Evolutionary conservation across 2,113 vertebrate genomes (phyloP).

Genomic region (Clarias macrocephalus): DNA sequence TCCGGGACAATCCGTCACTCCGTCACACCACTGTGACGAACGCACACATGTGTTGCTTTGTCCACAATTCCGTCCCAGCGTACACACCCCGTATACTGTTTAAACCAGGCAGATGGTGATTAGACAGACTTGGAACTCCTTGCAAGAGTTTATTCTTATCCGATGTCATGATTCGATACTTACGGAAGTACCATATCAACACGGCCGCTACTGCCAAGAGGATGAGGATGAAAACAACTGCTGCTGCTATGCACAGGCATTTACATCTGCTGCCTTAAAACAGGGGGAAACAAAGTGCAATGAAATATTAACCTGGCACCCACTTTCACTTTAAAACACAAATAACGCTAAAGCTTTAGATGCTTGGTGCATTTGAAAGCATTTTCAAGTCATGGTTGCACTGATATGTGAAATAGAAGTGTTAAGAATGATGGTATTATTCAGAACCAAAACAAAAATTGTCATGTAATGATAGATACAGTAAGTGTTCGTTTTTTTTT

Average conservation of each 20-base stretch:
- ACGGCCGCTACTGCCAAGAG: conserved; percentile 35
- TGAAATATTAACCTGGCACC: neutral
- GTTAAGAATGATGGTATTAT: neutral
- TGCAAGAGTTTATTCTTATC: too few relatives aligned
- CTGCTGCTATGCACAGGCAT: conserved; percentile 38
- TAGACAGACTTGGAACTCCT: neutral
- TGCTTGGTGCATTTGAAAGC: neutral
- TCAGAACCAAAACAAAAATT: neutral
- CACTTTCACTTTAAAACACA: neutral
- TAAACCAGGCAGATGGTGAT: conserved; percentile 24
- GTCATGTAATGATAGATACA: neutral
- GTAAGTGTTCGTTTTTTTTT: neutral
- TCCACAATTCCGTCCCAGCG: conserved; percentile 56
- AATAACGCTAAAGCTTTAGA: neutral
- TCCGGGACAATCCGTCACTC: conserved; percentile 57
- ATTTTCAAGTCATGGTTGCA: neutral
- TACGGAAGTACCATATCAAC: conserved; percentile 72
- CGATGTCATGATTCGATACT: conserved; percentile 38
- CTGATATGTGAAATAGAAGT: neutral
- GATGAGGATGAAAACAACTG: conserved; percentile 19
- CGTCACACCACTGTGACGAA: conserved; percentile 66
- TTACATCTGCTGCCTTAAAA: conserved; percentile 44
- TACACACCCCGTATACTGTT: conserved; percentile 62
- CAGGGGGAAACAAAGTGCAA: conserved; percentile 7
- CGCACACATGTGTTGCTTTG: conserved; percentile 52